Conservation (phyloP, 2,113 vertebrate genomes). For the Amphiprion percula region DNA sequence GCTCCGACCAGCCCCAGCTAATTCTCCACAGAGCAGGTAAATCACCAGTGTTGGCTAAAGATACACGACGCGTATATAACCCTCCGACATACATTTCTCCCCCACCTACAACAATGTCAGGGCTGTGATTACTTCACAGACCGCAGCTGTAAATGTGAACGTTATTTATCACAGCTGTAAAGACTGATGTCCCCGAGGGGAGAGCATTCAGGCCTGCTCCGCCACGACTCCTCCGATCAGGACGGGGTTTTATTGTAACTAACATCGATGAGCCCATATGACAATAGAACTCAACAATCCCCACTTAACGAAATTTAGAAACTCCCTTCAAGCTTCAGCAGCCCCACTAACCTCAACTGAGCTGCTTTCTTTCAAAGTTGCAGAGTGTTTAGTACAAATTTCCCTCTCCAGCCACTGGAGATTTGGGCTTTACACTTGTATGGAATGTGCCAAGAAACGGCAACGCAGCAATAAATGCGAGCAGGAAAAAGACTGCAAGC, state of each 20-base stretch:
- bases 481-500: no score
- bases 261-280: not conserved
- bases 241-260: not conserved
- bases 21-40: slow-evolving; percentile 49
- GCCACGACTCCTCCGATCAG: slow-evolving; percentile 14
- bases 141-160: slow-evolving; percentile 41
- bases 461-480: no score
- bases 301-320: no score
- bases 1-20: slow-evolving; percentile 7
- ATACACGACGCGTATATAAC: slow-evolving; percentile 51
- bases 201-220: slow-evolving; percentile 4
- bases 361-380: no score
- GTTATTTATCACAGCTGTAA: slow-evolving; percentile 59
- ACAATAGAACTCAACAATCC: no score
- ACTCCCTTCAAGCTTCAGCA: no score
- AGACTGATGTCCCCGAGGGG: slow-evolving; percentile 19
- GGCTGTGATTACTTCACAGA: slow-evolving; percentile 31
- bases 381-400: no score
- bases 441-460: no score
- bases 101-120: slow-evolving; percentile 14
- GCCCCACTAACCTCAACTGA: no score
- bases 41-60: slow-evolving; percentile 43
- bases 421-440: no score
- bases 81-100: slow-evolving; percentile 22
- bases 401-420: no score